phyloP scores from a whole-genome alignment of 2,113 vertebrate genomes.

The Toxostoma redivivum region DNA sequence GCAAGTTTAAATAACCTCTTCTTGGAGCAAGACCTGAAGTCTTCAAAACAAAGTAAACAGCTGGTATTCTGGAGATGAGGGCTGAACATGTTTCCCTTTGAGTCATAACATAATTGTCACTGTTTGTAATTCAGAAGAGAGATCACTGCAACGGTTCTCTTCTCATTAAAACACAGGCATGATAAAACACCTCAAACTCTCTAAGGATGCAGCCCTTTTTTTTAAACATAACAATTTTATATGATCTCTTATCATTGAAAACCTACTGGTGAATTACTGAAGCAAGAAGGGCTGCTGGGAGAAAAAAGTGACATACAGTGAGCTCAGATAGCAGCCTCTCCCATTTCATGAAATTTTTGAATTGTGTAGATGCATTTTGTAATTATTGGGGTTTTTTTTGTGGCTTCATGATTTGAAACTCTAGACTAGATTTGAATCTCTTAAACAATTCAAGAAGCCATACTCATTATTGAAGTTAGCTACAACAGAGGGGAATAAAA shows the following conservation, averaged over 20 bases:
- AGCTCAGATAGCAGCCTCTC: background rate
- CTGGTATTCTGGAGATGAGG: background rate
- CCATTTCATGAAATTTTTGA: background rate
- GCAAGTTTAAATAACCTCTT: conserved; percentile 43
- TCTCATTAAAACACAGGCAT: conserved; percentile 55
- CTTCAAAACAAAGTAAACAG: conserved; percentile 49
- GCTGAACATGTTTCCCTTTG: background rate
- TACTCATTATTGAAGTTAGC: background rate
- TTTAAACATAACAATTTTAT: background rate
- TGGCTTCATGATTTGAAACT: background rate
- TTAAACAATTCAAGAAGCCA: conserved; percentile 35
- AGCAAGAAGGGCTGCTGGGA: conserved; percentile 47
- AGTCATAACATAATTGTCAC: background rate
- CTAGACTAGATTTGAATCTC: background rate
- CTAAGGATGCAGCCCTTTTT: conserved; percentile 6
- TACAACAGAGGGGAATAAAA: background rate
- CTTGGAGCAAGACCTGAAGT: conserved; percentile 62
- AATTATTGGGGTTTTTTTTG: background rate
- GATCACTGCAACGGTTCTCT: conserved; percentile 12
- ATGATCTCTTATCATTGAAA: conserved; percentile 57
- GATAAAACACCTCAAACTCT: conserved; percentile 41
- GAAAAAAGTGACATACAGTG: background rate
- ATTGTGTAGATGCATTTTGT: background rate
- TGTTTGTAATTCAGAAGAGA: conserved; percentile 15
- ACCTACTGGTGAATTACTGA: conserved; percentile 81